Evolutionary conservation across 2,113 vertebrate species (phyloP).

Genomic region (Eulemur rufifrons): DNA sequence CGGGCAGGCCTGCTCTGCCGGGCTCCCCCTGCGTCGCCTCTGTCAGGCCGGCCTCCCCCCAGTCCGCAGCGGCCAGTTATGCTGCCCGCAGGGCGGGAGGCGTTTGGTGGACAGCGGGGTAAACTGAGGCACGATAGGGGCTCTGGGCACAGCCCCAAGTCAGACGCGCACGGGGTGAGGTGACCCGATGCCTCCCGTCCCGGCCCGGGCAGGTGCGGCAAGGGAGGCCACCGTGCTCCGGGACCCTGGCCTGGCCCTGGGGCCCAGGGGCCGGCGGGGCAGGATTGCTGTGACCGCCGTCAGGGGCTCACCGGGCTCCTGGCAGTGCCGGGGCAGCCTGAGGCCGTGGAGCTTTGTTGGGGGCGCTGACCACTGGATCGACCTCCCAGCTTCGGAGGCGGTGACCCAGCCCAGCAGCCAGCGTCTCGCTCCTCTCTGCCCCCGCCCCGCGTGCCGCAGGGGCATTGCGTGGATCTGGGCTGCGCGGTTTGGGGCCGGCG

Average conservation of each 20-base stretch:
- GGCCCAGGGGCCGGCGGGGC: neutral
- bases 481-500: neutral
- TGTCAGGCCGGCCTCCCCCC: too few relatives aligned
- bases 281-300: neutral
- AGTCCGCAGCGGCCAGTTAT: neutral
- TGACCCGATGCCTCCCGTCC: too few relatives aligned
- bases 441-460: neutral
- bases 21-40: rapidly evolving
- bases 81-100: neutral
- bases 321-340: neutral
- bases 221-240: neutral
- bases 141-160: neutral
- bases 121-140: constrained; percentile 51
- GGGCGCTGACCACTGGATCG: neutral
- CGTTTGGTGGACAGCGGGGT: neutral
- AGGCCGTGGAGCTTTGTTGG: neutral
- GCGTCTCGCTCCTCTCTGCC: neutral
- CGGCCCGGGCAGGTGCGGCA: neutral
- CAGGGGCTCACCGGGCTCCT: neutral
- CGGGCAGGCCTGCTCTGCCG: neutral
- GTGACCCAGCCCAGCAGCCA: neutral
- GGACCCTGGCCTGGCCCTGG: neutral
- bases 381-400: neutral
- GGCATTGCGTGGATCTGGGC: neutral
- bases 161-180: neutral